Conservation (phyloP, 1,140 invertebrate species). For the Chlorops oryzae region DNA sequence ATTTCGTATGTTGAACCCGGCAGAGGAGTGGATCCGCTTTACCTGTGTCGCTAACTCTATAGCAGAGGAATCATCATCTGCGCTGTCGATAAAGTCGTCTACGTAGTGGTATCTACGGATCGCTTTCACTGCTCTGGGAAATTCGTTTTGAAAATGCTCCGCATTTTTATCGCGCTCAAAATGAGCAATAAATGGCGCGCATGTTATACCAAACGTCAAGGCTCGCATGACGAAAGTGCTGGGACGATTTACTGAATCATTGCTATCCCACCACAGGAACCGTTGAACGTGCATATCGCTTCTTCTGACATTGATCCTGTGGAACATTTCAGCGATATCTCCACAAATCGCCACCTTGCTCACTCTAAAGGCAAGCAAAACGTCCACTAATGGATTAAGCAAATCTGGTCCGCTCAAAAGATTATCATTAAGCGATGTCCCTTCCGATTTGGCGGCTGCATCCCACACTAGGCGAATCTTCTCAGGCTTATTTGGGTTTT, state of each 20-base stretch:
- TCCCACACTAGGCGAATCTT: conserved; percentile 28
- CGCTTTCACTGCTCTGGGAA: neutral
- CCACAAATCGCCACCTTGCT: conserved; percentile 17
- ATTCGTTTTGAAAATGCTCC: neutral
- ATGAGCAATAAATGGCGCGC: too few species aligned
- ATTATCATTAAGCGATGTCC: conserved; percentile 22
- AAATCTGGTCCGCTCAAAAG: conserved; percentile 15
- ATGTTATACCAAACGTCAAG: too few species aligned
- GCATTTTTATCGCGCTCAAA: neutral
- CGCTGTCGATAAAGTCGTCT: too few species aligned
- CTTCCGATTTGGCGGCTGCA: conserved; percentile 19
- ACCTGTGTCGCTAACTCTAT: too few species aligned
- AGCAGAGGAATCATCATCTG: too few species aligned
- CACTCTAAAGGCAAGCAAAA: neutral
- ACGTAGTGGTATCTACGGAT: too few species aligned
- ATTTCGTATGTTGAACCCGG: too few species aligned
- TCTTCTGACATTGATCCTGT: too few species aligned
- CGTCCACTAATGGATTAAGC: conserved; percentile 8
- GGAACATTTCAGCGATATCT: conserved; percentile 44
- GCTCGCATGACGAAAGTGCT: too few species aligned
- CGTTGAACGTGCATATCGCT: too few species aligned
- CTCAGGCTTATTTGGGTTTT: conserved; percentile 22
- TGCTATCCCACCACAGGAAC: too few species aligned
- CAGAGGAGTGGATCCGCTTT: too few species aligned
- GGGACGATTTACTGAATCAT: neutral